These are phyloP conservation scores for Melitaea cinxia DNA, from an alignment of 1,140 invertebrate species.

Conservation along the genomic window DNA sequence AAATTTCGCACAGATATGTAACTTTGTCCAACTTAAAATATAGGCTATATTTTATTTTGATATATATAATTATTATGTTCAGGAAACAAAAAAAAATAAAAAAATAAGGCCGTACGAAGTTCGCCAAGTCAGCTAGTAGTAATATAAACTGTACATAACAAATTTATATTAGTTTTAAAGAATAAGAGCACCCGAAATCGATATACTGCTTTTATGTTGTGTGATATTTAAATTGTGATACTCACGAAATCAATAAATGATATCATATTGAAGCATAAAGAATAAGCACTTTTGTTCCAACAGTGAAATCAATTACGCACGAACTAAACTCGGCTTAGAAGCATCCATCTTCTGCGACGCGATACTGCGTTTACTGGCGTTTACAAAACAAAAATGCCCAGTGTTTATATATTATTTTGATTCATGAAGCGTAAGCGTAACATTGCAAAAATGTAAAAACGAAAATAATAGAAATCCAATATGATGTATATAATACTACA, in stretches of 20 bases:
- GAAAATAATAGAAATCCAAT: constrained; percentile 11
- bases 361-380: constrained; percentile 3
- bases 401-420: constrained; percentile 44
- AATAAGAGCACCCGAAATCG: too few relatives aligned
- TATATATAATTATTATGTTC: too few relatives aligned
- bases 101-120: too few relatives aligned
- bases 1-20: too few relatives aligned
- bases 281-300: constrained; percentile 10
- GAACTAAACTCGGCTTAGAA: constrained; percentile 28
- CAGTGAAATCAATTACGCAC: constrained; percentile 41
- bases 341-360: constrained; percentile 20
- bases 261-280: constrained; percentile 29
- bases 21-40: too few relatives aligned
- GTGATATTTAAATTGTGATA: constrained; percentile 11
- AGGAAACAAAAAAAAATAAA: too few relatives aligned
- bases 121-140: too few relatives aligned
- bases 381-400: constrained; percentile 35
- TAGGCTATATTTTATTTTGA: too few relatives aligned
- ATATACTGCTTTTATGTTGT: too few relatives aligned
- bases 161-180: too few relatives aligned
- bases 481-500: constrained; percentile 4
- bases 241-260: constrained; percentile 37
- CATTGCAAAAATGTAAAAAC: constrained; percentile 14
- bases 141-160: too few relatives aligned
- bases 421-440: constrained; percentile 28